phyloP scores from a whole-genome alignment of 2,888 invertebrate species.

The Pterostichus niger region DNA sequence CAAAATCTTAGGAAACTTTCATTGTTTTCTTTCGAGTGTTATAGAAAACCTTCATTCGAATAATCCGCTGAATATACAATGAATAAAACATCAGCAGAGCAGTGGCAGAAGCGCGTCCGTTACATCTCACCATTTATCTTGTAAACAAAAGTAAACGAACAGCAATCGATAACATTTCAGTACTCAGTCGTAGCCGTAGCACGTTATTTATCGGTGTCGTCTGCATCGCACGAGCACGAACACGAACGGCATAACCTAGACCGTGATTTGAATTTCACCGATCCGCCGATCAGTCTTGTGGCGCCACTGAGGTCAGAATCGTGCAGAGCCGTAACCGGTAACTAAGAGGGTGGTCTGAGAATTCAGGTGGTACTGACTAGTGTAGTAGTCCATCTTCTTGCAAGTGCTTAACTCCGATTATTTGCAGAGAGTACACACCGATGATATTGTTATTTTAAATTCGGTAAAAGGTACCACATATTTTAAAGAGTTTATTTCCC shows the following conservation, averaged over 20 bases:
- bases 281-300: constrained; percentile 6
- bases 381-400: too few species aligned
- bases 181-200: neutral
- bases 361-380: too few species aligned
- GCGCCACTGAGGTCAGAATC: constrained; percentile 25
- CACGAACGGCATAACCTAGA: constrained; percentile 17
- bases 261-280: constrained; percentile 49
- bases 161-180: constrained; percentile 52
- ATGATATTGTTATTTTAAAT: too few species aligned
- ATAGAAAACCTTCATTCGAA: constrained; percentile 42
- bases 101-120: constrained; percentile 41
- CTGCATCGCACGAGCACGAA: constrained; percentile 30
- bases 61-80: constrained; percentile 49
- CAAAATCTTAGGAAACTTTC: constrained; percentile 29
- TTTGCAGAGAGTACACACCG: too few species aligned
- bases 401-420: too few species aligned
- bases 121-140: constrained; percentile 57
- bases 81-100: constrained; percentile 60
- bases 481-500: too few species aligned
- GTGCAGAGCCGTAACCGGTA: neutral
- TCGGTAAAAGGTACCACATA: too few species aligned
- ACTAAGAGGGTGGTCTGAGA: too few species aligned
- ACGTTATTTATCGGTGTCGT: constrained; percentile 46
- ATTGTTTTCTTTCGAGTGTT: constrained; percentile 34
- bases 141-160: constrained; percentile 59